phyloP scores from a whole-genome alignment of 2,113 vertebrate genomes.

The Pomatostomus ruficeps region DNA sequence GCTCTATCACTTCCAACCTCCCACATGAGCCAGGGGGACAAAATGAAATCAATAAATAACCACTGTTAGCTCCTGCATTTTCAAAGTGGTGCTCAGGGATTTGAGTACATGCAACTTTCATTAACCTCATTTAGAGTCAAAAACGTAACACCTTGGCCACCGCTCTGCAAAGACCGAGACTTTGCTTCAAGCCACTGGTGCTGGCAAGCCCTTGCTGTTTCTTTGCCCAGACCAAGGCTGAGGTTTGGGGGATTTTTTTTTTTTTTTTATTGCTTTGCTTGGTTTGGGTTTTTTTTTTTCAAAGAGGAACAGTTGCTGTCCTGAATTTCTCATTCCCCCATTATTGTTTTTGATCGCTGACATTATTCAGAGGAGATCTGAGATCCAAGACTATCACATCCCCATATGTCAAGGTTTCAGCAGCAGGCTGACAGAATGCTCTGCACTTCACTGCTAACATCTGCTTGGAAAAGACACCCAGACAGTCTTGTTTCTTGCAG shows the following conservation, averaged over 20 bases:
- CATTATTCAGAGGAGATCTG: neutral
- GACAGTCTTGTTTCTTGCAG: neutral
- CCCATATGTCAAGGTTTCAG: neutral
- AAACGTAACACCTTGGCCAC: neutral
- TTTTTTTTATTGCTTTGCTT: neutral
- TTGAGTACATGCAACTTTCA: slow-evolving; percentile 22
- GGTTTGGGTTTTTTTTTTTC: too few species aligned
- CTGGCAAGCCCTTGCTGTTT: neutral
- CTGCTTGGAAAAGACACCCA: neutral
- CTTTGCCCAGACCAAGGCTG: neutral
- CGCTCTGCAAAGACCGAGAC: accelerated
- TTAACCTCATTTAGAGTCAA: slow-evolving; percentile 31
- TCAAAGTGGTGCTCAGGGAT: neutral
- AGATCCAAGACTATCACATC: neutral
- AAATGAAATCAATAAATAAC: slow-evolving; percentile 56
- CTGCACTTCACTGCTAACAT: neutral
- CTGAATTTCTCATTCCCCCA: neutral
- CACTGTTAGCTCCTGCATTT: slow-evolving; percentile 19
- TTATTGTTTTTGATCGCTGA: neutral
- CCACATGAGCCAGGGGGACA: neutral
- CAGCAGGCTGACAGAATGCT: neutral
- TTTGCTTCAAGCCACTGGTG: neutral
- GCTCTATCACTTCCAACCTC: neutral
- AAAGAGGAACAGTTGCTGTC: neutral
- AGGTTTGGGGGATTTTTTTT: neutral